These are phyloP conservation scores for Hippoglossus stenolepis DNA, from an alignment of 2,113 vertebrate genomes.

Conservation along the genomic window DNA sequence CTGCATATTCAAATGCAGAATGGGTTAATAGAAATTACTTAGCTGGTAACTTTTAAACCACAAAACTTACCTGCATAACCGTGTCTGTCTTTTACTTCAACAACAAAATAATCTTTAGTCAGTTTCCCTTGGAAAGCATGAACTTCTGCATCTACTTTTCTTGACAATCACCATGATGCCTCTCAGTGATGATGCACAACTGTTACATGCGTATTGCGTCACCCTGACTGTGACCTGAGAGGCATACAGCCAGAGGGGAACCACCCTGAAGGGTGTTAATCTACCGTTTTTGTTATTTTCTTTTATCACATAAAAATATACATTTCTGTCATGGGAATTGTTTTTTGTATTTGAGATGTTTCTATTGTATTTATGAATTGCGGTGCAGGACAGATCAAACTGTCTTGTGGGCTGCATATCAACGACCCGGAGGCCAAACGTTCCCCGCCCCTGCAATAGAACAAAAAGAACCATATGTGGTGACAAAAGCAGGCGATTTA, in stretches of 20 bases:
- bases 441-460: not conserved
- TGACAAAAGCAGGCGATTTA: constrained; percentile 12
- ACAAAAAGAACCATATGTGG: constrained; percentile 9
- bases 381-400: not conserved
- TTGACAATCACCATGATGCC: no score
- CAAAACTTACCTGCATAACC: no score
- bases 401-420: not conserved
- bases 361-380: not conserved
- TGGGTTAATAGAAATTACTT: no score
- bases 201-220: not conserved
- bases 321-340: not conserved
- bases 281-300: not conserved
- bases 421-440: not conserved
- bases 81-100: no score
- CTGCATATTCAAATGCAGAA: no score
- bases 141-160: no score
- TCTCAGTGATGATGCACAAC: no score
- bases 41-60: no score
- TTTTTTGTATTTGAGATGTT: not conserved
- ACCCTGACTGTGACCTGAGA: not conserved
- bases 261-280: not conserved
- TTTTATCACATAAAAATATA: not conserved
- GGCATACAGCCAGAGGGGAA: not conserved
- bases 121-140: no score
- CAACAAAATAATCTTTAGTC: no score